These are phyloP conservation scores for Phenganax stokvisi DNA, from an alignment of 92 coral and sea anemone genomes.

Conservation along the genomic window DNA sequence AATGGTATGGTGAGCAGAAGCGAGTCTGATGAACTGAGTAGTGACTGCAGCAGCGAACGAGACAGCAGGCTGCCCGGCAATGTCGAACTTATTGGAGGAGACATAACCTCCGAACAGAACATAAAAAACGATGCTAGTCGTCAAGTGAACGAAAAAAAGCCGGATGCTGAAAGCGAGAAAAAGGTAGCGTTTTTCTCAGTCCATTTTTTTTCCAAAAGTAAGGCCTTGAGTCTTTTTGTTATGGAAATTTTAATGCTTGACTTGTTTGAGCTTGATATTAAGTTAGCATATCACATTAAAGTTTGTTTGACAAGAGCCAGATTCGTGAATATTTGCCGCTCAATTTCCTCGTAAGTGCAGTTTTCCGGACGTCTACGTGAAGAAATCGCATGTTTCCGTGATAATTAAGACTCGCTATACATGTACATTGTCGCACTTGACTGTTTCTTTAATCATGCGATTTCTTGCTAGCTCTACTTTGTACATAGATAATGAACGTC, in stretches of 20 bases:
- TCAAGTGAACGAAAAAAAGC: constrained; percentile 18
- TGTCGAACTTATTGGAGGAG: constrained; percentile 21
- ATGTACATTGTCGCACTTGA: constrained; percentile 20
- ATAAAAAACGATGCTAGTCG: constrained; percentile 18
- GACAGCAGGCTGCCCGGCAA: constrained; percentile 11
- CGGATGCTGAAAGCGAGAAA: constrained; percentile 26
- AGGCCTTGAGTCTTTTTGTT: constrained; percentile 31
- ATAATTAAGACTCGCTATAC: neutral
- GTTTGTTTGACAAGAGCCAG: constrained; percentile 37
- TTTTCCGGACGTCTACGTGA: constrained; percentile 5
- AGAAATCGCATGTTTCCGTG: constrained; percentile 21
- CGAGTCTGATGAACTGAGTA: constrained; percentile 30
- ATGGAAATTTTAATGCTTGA: constrained; percentile 38
- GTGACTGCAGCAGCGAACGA: constrained; percentile 35
- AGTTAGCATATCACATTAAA: constrained; percentile 40
- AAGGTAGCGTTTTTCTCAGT: constrained; percentile 11
- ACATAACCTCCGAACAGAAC: constrained; percentile 12
- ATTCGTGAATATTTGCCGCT: constrained; percentile 17
- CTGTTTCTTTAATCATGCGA: constrained; percentile 26
- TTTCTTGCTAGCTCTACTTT: neutral
- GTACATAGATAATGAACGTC: constrained; percentile 21
- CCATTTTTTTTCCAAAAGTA: neutral
- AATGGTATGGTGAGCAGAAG: constrained; percentile 60
- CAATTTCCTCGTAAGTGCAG: neutral
- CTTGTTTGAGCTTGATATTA: constrained; percentile 43